Conservation (phyloP, 1,140 invertebrate genomes). For the Bicyclus anynana region DNA sequence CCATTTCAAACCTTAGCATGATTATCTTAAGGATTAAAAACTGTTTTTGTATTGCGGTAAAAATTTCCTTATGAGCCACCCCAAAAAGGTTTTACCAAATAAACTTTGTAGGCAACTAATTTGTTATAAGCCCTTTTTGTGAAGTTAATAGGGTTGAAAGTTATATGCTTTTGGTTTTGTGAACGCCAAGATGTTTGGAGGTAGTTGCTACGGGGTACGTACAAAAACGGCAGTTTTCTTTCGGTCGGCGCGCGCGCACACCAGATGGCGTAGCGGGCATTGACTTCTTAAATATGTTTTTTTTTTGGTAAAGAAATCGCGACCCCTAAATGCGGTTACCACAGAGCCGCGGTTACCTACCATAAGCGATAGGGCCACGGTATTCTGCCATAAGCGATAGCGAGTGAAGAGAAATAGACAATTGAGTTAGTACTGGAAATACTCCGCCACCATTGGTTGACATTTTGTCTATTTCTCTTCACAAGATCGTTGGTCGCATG, state of each 20-base stretch:
- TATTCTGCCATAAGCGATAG: too few relatives aligned
- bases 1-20: constrained; percentile 29
- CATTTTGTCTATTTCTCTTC: too few relatives aligned
- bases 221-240: constrained; percentile 46
- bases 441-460: too few relatives aligned
- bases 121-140: neutral
- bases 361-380: too few relatives aligned
- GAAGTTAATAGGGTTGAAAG: constrained; percentile 16
- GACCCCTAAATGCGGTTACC: constrained; percentile 50
- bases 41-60: constrained; percentile 25
- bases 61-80: constrained; percentile 28
- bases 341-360: too few relatives aligned
- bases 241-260: constrained; percentile 43
- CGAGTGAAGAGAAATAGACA: too few relatives aligned
- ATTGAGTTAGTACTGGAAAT: too few relatives aligned
- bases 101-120: neutral
- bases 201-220: constrained; percentile 46
- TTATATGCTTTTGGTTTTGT: constrained; percentile 2
- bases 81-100: constrained; percentile 15
- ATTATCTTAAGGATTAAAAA: constrained; percentile 29
- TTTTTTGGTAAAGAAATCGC: constrained; percentile 52
- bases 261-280: constrained; percentile 62
- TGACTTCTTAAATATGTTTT: constrained; percentile 63
- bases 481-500: too few relatives aligned
- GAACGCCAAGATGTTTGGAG: constrained; percentile 6